A percentile compares a stretch with the other conserved stretches of the same genome.
These are phyloP conservation scores for Sebastes taczanowskii DNA, from an alignment of 2,797 vertebrate species.

Conservation along the genomic window DNA sequence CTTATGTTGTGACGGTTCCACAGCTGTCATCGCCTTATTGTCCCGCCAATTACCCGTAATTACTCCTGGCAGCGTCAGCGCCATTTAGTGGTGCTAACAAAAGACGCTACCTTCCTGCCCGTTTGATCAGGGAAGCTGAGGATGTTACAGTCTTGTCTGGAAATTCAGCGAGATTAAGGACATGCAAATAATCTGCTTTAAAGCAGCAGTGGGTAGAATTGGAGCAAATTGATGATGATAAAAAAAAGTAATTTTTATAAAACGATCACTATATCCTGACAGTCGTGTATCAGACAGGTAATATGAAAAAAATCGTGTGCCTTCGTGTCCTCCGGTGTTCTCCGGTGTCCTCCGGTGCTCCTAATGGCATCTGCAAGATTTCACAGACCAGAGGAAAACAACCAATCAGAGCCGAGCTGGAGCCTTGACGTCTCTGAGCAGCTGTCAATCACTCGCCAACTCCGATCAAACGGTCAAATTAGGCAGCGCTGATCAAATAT, in stretches of 20 bases:
- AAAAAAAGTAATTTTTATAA: no score
- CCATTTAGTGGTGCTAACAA: constrained; percentile 71
- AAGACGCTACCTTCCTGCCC: constrained; percentile 66
- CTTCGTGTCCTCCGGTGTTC: no score
- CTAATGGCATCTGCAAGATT: no score
- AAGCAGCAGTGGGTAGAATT: neutral
- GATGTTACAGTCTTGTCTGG: constrained; percentile 14
- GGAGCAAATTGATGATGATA: no score
- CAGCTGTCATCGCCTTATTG: constrained; percentile 81
- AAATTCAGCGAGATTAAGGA: neutral
- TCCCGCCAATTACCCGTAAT: constrained; percentile 83
- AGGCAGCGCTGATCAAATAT: no score
- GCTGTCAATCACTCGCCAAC: no score
- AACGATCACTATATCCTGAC: rapidly evolving
- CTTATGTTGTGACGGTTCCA: constrained; percentile 54
- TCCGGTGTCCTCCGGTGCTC: no score
- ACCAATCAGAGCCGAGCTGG: no score
- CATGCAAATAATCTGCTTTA: constrained; percentile 6
- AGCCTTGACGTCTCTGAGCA: no score
- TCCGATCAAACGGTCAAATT: no score
- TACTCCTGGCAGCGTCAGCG: constrained; percentile 75
- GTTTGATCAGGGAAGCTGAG: constrained; percentile 52
- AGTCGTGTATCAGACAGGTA: rapidly evolving
- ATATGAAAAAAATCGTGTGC: no score
- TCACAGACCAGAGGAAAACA: no score